phyloP scores from a whole-genome alignment of 2,797 vertebrate genomes.

The Clarias laeviceps region DNA sequence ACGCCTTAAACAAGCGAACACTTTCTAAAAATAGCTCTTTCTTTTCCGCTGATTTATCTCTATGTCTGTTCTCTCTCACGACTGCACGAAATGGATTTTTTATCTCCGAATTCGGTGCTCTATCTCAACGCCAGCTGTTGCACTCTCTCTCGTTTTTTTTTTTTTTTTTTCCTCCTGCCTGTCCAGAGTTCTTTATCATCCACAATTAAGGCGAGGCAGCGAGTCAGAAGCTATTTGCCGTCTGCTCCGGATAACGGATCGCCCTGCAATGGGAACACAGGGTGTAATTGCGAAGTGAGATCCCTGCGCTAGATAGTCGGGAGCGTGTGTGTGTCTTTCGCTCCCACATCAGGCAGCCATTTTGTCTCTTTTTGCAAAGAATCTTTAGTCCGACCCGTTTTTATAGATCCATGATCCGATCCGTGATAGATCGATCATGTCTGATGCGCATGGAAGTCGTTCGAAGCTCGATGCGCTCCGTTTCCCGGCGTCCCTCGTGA shows the following conservation, averaged over 20 bases:
- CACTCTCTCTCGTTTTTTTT: neutral
- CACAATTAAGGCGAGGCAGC: constrained; percentile 40
- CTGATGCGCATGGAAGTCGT: constrained; percentile 1
- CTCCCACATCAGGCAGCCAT: neutral
- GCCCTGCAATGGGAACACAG: constrained; percentile 25
- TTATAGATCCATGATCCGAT: neutral
- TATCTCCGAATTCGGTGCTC: constrained; percentile 24
- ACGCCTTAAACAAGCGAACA: neutral
- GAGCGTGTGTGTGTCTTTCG: neutral
- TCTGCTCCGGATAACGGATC: constrained; percentile 39
- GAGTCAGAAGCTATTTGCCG: constrained; percentile 44
- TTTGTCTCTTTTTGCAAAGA: neutral
- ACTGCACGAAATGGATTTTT: constrained; percentile 32
- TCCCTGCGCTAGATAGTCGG: constrained; percentile 9
- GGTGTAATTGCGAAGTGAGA: constrained; percentile 44
- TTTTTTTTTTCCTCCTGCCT: neutral
- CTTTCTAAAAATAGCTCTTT: constrained; percentile 9
- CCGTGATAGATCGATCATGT: neutral
- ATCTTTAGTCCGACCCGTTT: neutral
- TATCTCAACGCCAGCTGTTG: constrained; percentile 44
- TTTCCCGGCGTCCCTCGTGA: constrained; percentile 22
- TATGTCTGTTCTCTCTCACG: neutral
- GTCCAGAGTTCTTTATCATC: constrained; percentile 48
- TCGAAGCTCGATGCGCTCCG: constrained; percentile 11
- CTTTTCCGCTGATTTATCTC: constrained; percentile 6